Conservation (phyloP, 1,140 invertebrate species). For the Cardiocondyla obscurior region DNA sequence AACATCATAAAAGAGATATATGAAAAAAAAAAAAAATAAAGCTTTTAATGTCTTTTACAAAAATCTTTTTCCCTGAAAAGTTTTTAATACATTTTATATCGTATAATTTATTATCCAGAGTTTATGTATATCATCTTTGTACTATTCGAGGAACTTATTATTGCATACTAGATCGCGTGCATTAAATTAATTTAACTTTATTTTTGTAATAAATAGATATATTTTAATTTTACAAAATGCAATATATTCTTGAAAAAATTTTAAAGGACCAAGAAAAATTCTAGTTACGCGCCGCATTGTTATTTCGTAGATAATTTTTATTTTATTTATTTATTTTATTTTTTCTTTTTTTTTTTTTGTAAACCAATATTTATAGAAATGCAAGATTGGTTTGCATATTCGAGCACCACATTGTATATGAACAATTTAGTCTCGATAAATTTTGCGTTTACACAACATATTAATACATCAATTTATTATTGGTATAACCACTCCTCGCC, state of each 20-base stretch:
- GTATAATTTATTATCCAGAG: background rate
- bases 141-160: background rate
- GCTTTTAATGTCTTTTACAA: background rate
- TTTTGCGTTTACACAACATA: background rate
- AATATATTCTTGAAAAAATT: background rate
- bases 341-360: background rate
- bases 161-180: too few relatives aligned
- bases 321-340: background rate
- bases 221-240: background rate
- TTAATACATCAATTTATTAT: conserved; percentile 38
- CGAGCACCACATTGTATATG: background rate
- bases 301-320: too few relatives aligned
- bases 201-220: background rate
- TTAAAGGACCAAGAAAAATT: background rate
- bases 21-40: background rate
- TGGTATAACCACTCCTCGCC: conserved; percentile 3
- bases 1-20: background rate
- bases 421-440: conserved; percentile 25
- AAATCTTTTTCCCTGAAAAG: background rate
- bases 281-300: background rate
- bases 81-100: background rate
- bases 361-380: conserved; percentile 23
- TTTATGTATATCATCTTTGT: background rate
- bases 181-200: background rate
- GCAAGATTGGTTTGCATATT: background rate